These are phyloP conservation scores for Stenotaenia linearis DNA, from an alignment of 2,888 invertebrate species.

Conservation along the genomic window DNA sequence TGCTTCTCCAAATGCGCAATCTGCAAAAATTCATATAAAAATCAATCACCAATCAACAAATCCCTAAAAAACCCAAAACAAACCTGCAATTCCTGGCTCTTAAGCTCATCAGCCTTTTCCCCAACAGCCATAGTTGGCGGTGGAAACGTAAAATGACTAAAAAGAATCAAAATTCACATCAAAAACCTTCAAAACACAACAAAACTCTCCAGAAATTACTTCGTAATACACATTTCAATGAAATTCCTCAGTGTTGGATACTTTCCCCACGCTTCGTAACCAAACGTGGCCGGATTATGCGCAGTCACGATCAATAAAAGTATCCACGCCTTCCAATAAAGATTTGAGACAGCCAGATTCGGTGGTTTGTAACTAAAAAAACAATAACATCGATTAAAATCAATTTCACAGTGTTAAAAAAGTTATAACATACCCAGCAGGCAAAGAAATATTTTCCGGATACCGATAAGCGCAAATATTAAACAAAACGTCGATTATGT, in stretches of 20 bases:
- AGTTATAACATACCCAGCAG: too few species aligned
- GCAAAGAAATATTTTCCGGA: slow-evolving; percentile 84
- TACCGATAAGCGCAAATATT: slow-evolving; percentile 85
- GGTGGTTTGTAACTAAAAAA: slow-evolving; percentile 68
- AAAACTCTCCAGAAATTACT: slow-evolving; percentile 52
- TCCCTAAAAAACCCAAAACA: neutral
- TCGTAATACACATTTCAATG: slow-evolving; percentile 96
- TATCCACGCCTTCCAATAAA: slow-evolving; percentile 93
- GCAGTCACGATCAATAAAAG: slow-evolving; percentile 81
- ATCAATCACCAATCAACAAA: neutral
- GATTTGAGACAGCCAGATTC: slow-evolving; percentile 77
- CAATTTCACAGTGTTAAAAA: too few species aligned
- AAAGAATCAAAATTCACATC: slow-evolving; percentile 34
- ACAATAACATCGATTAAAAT: too few species aligned
- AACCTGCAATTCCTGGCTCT: slow-evolving; percentile 56
- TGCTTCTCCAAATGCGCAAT: slow-evolving; percentile 66
- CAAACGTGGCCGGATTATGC: slow-evolving; percentile 84
- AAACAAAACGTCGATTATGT: slow-evolving; percentile 82
- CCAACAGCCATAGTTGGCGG: slow-evolving; percentile 60
- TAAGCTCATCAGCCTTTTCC: slow-evolving; percentile 57
- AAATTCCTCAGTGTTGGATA: slow-evolving; percentile 85
- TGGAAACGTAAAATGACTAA: slow-evolving; percentile 63
- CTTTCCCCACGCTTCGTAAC: slow-evolving; percentile 76
- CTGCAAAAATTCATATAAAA: too few species aligned
- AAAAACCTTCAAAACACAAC: slow-evolving; percentile 36